phyloP scores from a whole-genome alignment of 2,888 invertebrate species.

The Callimorpha dominula region DNA sequence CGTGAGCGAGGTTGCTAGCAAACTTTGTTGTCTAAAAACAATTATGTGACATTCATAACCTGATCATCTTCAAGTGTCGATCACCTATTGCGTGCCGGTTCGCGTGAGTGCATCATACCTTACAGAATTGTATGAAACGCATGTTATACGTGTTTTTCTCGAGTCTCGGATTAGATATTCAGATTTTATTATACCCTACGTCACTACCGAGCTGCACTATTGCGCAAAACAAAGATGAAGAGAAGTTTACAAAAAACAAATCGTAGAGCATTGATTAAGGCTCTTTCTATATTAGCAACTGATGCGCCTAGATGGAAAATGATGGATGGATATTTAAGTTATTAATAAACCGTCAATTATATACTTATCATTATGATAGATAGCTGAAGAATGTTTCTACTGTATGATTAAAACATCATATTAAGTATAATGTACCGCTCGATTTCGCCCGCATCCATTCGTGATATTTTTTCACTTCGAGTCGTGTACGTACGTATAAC shows the following conservation, averaged over 20 bases:
- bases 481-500: not conserved
- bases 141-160: conserved; percentile 15
- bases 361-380: not conserved
- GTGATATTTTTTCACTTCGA: conserved; percentile 61
- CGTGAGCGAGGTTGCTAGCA: not conserved
- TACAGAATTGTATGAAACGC: conserved; percentile 14
- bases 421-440: not conserved
- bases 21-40: too few species aligned
- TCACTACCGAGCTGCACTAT: not conserved
- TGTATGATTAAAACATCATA: not conserved
- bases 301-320: too few species aligned
- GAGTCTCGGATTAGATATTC: not conserved
- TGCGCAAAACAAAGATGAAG: too few species aligned
- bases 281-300: too few species aligned
- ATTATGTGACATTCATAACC: too few species aligned
- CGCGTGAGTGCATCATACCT: conserved; percentile 28
- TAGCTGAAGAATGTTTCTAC: not conserved
- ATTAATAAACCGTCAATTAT: not conserved
- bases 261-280: too few species aligned
- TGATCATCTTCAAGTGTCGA: conserved; percentile 16
- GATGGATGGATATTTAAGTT: too few species aligned
- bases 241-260: too few species aligned
- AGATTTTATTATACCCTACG: not conserved
- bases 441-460: conserved; percentile 67
- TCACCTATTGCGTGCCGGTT: conserved; percentile 38